Percentiles rank a stretch among this genome's conserved stretches.
These are phyloP conservation scores for Cheilosia impressa DNA, from an alignment of 2,888 invertebrate genomes.

Conservation along the genomic window DNA sequence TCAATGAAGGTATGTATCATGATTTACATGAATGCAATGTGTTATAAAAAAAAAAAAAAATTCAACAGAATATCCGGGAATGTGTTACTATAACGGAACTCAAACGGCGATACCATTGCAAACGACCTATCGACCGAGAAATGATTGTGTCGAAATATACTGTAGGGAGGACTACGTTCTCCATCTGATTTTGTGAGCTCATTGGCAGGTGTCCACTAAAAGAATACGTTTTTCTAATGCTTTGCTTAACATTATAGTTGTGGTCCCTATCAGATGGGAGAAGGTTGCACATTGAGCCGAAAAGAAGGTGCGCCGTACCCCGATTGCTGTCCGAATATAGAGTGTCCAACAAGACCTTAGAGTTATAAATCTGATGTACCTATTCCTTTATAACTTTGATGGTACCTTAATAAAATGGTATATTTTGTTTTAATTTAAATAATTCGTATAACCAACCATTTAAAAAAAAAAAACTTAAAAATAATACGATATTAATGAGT, in stretches of 20 bases:
- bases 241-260: slow-evolving; percentile 32
- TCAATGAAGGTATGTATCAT: slow-evolving; percentile 26
- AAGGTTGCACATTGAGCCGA: slow-evolving; percentile 36
- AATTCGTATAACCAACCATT: too few species aligned
- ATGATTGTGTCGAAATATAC: slow-evolving; percentile 33
- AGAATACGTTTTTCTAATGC: neutral
- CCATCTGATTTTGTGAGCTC: slow-evolving; percentile 29
- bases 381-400: neutral
- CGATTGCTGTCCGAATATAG: slow-evolving; percentile 40
- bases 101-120: slow-evolving; percentile 34
- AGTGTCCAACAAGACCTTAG: slow-evolving; percentile 17
- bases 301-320: slow-evolving; percentile 41
- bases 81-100: slow-evolving; percentile 50
- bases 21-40: neutral
- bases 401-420: too few species aligned
- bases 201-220: neutral
- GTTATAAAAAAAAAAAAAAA: neutral
- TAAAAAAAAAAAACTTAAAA: too few species aligned
- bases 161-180: slow-evolving; percentile 49
- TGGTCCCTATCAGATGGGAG: slow-evolving; percentile 49
- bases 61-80: slow-evolving; percentile 41
- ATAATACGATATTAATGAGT: too few species aligned
- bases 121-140: slow-evolving; percentile 7
- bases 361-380: neutral
- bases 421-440: too few species aligned